Percentiles rank a stretch among this genome's conserved stretches.
Conservation (phyloP, 2,888 invertebrate species). For the Herminia tarsipennalis region DNA sequence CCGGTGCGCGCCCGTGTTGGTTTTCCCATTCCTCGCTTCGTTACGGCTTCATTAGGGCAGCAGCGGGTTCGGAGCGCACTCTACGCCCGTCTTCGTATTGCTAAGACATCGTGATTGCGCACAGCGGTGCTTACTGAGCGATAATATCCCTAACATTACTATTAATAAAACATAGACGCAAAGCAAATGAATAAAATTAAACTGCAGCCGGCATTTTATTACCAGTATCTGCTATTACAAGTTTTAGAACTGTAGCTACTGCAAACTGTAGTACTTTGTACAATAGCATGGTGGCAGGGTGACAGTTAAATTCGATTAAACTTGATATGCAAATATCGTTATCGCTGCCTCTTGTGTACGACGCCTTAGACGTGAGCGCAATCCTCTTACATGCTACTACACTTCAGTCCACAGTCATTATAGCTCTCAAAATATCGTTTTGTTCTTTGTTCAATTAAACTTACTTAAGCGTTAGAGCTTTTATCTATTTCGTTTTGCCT, state of each 20-base stretch:
- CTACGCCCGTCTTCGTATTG: slow-evolving; percentile 20
- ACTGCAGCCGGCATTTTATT: too few relatives aligned
- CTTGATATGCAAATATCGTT: background rate
- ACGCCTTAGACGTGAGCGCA: slow-evolving; percentile 34
- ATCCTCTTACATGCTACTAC: slow-evolving; percentile 56
- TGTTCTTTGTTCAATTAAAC: slow-evolving; percentile 55
- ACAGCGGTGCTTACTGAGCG: slow-evolving; percentile 12
- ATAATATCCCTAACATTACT: slow-evolving; percentile 17
- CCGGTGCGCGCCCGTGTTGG: slow-evolving; percentile 61
- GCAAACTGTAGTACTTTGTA: too few relatives aligned
- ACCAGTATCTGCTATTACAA: too few relatives aligned
- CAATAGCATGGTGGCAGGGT: too few relatives aligned
- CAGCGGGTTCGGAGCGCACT: slow-evolving; percentile 49
- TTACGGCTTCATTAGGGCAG: slow-evolving; percentile 76
- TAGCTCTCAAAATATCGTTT: slow-evolving; percentile 48
- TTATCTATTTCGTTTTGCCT: slow-evolving; percentile 26
- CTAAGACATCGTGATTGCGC: slow-evolving; percentile 34
- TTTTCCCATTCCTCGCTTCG: slow-evolving; percentile 69
- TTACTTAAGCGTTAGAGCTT: slow-evolving; percentile 47
- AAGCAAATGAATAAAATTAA: background rate
- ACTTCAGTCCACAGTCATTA: slow-evolving; percentile 49
- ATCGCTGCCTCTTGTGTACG: slow-evolving; percentile 14
- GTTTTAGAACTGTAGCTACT: too few relatives aligned
- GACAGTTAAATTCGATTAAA: background rate
- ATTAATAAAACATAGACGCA: slow-evolving; percentile 15